Evolutionary conservation across 1,140 invertebrate species (phyloP), one percentile per base, ranked within the genome.

Genomic region (Spodoptera frugiperda): DNA sequence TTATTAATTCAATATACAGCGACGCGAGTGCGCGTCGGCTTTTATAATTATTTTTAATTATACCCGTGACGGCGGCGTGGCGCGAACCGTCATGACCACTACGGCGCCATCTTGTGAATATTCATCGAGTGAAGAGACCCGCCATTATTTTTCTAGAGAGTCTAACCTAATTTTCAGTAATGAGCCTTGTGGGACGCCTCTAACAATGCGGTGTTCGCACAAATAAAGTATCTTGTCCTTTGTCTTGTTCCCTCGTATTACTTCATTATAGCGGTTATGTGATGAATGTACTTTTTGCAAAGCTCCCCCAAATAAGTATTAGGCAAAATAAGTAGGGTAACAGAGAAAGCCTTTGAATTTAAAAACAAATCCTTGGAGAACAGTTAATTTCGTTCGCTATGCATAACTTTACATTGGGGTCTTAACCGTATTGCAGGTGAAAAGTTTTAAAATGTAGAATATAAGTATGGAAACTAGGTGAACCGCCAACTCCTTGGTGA

Each of bases 31-130:
- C 73, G 83, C 53, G 53, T 67, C 67, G 74, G 78, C 80, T 65
- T 80, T 84, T 76, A 76, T 86, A 87, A 87, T 89, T 85, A 88
- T 86, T 88, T 89, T 87, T 88, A 89, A 89, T 88, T 85, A 85
- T 82, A 61, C 78, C 78, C 78, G 54, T 70, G 81, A 70, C 72
- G 80, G 59, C 63, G 21, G 15, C 71, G 65, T 49, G 21, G 55
- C 12, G 68, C 51, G 77, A 75, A 30, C 70, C 48, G 59, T 46
- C 72, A 65, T 75, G 59, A 75, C 72, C 72, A 65, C 57, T 61
- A 54, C 25, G 65, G 10, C 59, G 78, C 75, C 81, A 77, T 82
- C 76, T 83, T 85, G 77, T 82, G 84, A 86, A 88, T 87, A 87
- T 90, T 89, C 86, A 88, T 87, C 71, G 19, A 14, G 76, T 81